Evolutionary conservation across 2,888 invertebrate genomes (phyloP), one percentile per base, ranked within the genome.

Genomic region (Mactromeris polynyma): DNA sequence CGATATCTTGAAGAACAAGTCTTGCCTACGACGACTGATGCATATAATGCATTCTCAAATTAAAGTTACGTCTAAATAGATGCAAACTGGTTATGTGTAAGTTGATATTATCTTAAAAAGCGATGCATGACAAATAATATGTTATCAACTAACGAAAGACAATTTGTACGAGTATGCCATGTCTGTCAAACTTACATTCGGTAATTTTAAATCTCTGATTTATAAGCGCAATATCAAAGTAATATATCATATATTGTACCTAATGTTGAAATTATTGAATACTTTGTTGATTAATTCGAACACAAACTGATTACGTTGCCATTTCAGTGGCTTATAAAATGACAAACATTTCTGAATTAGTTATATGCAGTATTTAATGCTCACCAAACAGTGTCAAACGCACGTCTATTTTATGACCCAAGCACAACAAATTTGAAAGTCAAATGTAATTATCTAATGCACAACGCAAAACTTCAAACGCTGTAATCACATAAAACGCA

Each of bases 371-470:
- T 46, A 46, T 46, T 46, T 17, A 46, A 46, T 46, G 46, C 46
- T 17, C 11, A 46, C 17, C 46, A 46, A 46, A 46, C 46, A 46
- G 17, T 46, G 46, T 46, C 46, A 46, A 46, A 46, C 46, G 46
- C 2, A 46, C 46, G 46, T 46, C 46, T 46, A 46, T 46, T 46
- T 73, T 73, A 73, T 73, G 73, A 73, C 73, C 36, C 73, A 73
- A 0, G 73, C 73, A 33, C 14, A 33, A 33, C 33, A 33, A 73
- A 73, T 73, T 73, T 73, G 73, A 73, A 36, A 73, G 73, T 73
- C 73, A 33, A 36, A 64, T 36, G 33, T 73, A 73, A 73, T 73
- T 73, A 73, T 73, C 73, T 73, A 73, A 73, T 73, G 36, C 33
- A 73, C 36, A 31, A 64, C n/a, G 6, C 58, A 64, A 64, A 64